Conservation (phyloP, 2,113 vertebrate species). For the Muntiacus reevesi region DNA sequence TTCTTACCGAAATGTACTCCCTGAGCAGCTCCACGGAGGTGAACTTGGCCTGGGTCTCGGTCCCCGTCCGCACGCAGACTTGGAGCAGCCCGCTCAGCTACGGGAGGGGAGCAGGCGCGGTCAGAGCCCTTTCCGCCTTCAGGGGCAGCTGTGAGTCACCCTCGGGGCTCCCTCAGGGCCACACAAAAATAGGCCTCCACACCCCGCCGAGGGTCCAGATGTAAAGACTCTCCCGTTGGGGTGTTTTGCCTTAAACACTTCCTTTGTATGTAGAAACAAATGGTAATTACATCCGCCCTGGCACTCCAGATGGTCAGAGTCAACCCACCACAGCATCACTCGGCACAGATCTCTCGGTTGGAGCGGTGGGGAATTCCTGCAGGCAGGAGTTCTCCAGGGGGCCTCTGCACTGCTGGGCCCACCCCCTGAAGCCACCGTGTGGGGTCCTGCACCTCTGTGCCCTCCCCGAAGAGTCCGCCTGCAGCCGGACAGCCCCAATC, state of each 20-base stretch:
- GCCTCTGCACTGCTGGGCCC: neutral
- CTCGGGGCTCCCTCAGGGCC: neutral
- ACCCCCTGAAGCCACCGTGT: neutral
- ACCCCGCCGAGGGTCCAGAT: neutral
- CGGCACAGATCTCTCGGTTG: neutral
- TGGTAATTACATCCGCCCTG: slow-evolving; percentile 2
- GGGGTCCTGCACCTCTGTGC: neutral
- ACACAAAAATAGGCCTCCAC: neutral
- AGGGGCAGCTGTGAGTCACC: neutral
- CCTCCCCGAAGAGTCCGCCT: neutral
- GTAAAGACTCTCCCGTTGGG: neutral
- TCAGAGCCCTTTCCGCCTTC: neutral
- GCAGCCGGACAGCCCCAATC: neutral
- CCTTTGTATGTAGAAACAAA: slow-evolving; percentile 58
- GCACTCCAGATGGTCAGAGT: slow-evolving; percentile 25
- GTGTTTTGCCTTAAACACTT: slow-evolving; percentile 39
- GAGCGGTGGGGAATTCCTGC: neutral
- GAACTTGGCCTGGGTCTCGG: slow-evolving; percentile 85
- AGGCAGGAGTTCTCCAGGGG: neutral
- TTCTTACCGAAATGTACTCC: slow-evolving; percentile 82
- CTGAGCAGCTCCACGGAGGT: slow-evolving; percentile 83
- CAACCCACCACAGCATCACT: neutral
- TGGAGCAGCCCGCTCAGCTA: slow-evolving; percentile 86
- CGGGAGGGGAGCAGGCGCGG: neutral
- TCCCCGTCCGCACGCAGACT: slow-evolving; percentile 76